phyloP scores from a whole-genome alignment of 1,140 invertebrate species.

The Pogonomyrmex barbatus region DNA sequence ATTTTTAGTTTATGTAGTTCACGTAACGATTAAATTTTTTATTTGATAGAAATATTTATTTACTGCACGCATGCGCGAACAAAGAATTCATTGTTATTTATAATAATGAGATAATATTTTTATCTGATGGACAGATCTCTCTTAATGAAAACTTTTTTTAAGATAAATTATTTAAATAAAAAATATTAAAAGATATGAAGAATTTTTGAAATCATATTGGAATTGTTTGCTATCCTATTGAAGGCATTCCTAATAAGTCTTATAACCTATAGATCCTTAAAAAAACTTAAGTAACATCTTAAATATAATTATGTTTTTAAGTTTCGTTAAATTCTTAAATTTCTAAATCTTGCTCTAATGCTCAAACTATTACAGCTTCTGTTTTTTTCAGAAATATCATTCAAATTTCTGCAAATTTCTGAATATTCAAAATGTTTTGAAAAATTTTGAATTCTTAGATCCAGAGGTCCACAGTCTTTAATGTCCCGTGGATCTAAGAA shows the following conservation, averaged over 20 bases:
- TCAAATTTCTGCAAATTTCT: background rate
- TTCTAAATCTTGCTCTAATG: background rate
- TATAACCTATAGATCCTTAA: background rate
- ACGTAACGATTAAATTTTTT: background rate
- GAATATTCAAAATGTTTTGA: background rate
- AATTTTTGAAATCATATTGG: slow-evolving; percentile 3
- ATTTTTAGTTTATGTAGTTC: background rate
- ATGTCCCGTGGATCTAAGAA: slow-evolving; percentile 40
- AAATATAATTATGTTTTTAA: background rate
- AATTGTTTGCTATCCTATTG: background rate
- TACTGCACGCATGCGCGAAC: background rate
- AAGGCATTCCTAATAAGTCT: background rate
- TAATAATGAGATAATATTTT: background rate
- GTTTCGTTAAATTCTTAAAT: background rate
- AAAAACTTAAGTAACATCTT: background rate
- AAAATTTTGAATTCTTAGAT: slow-evolving; percentile 30
- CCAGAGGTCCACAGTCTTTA: slow-evolving; percentile 18
- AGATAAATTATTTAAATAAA: slow-evolving; percentile 1
- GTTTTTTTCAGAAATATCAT: background rate
- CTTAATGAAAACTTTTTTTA: background rate
- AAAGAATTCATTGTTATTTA: slow-evolving; percentile 1
- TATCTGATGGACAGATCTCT: background rate
- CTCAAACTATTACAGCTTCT: background rate
- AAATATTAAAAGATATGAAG: background rate
- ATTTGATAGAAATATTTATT: slow-evolving; percentile 3